Evolutionary conservation across 1,140 invertebrate species (phyloP).

Genomic region (Arion vulgaris): DNA sequence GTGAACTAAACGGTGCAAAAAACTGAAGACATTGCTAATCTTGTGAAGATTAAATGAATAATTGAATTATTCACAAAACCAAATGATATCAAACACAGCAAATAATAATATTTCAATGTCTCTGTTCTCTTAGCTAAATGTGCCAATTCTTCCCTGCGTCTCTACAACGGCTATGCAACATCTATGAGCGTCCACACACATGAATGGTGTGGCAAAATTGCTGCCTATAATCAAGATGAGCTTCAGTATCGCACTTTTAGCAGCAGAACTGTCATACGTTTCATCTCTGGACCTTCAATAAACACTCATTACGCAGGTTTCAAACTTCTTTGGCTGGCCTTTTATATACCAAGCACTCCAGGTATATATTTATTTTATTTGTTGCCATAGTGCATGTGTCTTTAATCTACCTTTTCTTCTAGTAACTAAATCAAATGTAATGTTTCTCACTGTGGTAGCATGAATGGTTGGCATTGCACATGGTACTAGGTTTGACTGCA

Average conservation of each 20-base stretch:
- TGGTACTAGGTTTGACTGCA: too few species aligned
- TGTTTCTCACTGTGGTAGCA: too few species aligned
- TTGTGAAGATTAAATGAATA: too few species aligned
- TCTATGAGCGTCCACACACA: constrained; percentile 13
- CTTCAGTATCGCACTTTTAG: constrained; percentile 15
- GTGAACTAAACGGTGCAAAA: too few species aligned
- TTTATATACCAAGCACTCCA: background rate
- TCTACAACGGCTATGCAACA: constrained; percentile 33
- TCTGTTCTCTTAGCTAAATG: background rate
- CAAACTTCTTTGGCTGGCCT: constrained; percentile 33
- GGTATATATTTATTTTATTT: background rate
- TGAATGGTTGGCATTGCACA: too few species aligned
- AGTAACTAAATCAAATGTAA: too few species aligned
- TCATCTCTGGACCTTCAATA: background rate
- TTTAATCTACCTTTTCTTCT: too few species aligned
- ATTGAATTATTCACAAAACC: too few species aligned
- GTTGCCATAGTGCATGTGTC: too few species aligned
- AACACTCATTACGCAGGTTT: constrained; percentile 2
- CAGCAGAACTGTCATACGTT: constrained; percentile 18
- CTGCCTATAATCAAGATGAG: background rate
- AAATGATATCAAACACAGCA: too few species aligned
- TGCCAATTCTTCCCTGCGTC: background rate
- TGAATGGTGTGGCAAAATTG: constrained; percentile 29
- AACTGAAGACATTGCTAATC: too few species aligned
- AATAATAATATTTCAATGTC: too few species aligned